Evolutionary conservation across 2,888 invertebrate genomes (phyloP), one percentile per base, ranked within the genome.

Genomic region (Germaria angustata): DNA sequence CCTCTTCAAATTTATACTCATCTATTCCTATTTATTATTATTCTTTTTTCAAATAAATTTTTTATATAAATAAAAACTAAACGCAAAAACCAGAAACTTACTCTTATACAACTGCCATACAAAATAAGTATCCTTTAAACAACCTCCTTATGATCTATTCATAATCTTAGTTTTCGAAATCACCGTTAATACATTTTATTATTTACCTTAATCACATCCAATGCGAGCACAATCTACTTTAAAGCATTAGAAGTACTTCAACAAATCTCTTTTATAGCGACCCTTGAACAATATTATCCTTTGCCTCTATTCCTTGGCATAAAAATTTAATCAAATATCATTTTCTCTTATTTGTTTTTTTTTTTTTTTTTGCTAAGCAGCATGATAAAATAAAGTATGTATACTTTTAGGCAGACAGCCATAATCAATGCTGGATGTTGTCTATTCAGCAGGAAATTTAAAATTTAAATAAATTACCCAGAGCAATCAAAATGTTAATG

Each of bases 371-470:
- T 39, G n/a, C 34, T 41, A 17, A 28, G 11, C 2, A 39, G 24
- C 20, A 22, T 11, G 11, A n/a, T 1, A 28, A 59, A n/a, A 46
- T 15, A 36, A n/a, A 32, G 22, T n/a, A 46, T 22, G 22, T n/a
- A 46, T 22, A 61, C 28, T 55, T 49, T 41, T 53, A 51, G 51
- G 68, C 34, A 17, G 34, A 2, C 22, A 17, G 34, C 1, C 22
- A n/a, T 15, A 78, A 39, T 36, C 20, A 71, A 57, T 17, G n/a
- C 24, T 53, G 2, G 15, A 9, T 34, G 8, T 49, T 68, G 77
- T 46, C 76, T 77, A 61, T 81, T 63, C 77, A 69, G 73, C 68
- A 81, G 78, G 68, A 78, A 68, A 69, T 81, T 73, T 69, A 55
- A 73, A 69, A 73, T 73, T 72, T 51, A 63, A 63, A 73, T 57